Conservation (phyloP, 2,888 invertebrate genomes). For the Syritta pipiens region DNA sequence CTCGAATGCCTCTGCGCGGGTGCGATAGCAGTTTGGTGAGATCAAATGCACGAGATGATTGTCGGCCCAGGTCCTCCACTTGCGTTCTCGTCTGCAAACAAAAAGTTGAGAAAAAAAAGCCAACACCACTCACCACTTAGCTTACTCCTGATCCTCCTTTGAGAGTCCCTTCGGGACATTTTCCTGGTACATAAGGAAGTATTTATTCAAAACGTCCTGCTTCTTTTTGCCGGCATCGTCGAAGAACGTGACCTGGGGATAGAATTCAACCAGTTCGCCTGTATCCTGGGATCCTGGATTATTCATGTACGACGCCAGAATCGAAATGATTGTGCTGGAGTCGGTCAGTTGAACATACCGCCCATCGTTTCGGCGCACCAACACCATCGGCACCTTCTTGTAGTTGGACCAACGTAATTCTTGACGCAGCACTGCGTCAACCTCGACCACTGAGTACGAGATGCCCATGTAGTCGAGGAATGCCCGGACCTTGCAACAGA, state of each 20-base stretch:
- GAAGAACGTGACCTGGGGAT: conserved; percentile 85
- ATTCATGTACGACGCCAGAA: conserved; percentile 87
- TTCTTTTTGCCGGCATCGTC: conserved; percentile 85
- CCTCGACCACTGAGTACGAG: conserved; percentile 97
- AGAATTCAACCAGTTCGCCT: conserved; percentile 86
- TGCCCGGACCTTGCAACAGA: conserved; percentile 94
- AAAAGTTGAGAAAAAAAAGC: background rate
- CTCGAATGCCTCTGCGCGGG: conserved; percentile 89
- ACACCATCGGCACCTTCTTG: conserved; percentile 95
- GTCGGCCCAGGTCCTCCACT: conserved; percentile 98
- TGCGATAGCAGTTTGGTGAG: conserved; percentile 98
- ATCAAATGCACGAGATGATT: conserved; percentile 92
- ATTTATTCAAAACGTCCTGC: conserved; percentile 91
- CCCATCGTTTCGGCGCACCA: conserved; percentile 86
- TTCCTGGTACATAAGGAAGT: conserved; percentile 90
- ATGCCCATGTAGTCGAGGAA: conserved; percentile 95
- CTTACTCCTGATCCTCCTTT: conserved; percentile 82
- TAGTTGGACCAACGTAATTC: conserved; percentile 96
- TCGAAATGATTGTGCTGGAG: conserved; percentile 95
- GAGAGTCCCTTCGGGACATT: conserved; percentile 80
- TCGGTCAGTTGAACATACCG: conserved; percentile 92
- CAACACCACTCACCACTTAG: conserved; percentile 25
- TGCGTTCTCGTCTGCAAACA: conserved; percentile 92
- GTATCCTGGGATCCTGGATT: conserved; percentile 82
- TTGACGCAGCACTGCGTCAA: conserved; percentile 95